A percentile compares a stretch with the other conserved stretches of the same genome.
Conservation (phyloP, 2,797 vertebrate genomes). For the Corythornis leucogaster region DNA sequence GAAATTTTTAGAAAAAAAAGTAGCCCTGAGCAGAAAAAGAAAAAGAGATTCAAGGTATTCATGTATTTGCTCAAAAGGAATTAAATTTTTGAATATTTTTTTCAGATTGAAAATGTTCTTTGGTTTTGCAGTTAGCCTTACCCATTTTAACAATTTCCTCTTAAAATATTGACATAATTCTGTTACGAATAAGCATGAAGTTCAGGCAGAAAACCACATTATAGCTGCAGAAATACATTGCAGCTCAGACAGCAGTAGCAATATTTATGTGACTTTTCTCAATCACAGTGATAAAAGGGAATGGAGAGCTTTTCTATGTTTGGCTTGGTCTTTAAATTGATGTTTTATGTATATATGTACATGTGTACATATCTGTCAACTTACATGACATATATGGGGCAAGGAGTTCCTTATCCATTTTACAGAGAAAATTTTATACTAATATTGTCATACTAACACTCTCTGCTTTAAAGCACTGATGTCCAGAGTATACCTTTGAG, state of each 20-base stretch:
- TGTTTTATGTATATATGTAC: fast-evolving
- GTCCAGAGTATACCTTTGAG: not conserved
- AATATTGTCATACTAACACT: not conserved
- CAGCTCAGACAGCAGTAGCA: not conserved
- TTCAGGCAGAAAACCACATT: not conserved
- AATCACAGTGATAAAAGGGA: not conserved
- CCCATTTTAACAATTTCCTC: not conserved
- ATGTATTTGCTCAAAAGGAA: not conserved
- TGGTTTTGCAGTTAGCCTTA: not conserved
- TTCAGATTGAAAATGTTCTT: not conserved
- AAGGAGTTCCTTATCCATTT: not conserved
- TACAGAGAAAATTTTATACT: not conserved
- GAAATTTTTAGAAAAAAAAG: slow-evolving; percentile 97
- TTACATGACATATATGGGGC: no score
- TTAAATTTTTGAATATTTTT: not conserved
- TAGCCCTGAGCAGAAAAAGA: slow-evolving; percentile 93
- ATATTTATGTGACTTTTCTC: not conserved
- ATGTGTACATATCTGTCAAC: fast-evolving
- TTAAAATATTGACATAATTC: not conserved
- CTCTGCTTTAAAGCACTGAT: not conserved
- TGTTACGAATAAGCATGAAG: not conserved
- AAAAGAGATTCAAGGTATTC: slow-evolving; percentile 89
- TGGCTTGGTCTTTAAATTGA: not conserved
- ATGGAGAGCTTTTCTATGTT: not conserved
- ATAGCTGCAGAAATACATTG: not conserved